These are phyloP conservation scores for Glyptemys insculpta DNA, from an alignment of 2,797 vertebrate genomes.

Conservation along the genomic window DNA sequence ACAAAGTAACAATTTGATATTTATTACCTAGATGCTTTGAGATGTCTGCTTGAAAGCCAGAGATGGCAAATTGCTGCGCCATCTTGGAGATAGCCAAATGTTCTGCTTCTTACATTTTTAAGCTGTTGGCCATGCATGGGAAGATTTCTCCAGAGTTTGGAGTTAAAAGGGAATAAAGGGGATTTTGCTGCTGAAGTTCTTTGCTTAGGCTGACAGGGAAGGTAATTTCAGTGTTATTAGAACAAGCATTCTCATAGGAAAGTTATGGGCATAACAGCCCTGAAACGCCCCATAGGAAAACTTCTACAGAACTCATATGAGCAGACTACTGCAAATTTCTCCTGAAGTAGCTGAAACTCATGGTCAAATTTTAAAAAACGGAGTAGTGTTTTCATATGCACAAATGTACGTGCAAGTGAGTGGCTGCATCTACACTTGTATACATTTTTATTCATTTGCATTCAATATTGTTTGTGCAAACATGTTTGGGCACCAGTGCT, in stretches of 20 bases:
- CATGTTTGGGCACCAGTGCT: no score
- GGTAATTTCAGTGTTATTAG: slow-evolving; percentile 44
- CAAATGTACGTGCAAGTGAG: not conserved
- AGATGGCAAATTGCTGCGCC: not conserved
- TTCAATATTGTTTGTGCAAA: not conserved
- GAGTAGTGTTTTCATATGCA: not conserved
- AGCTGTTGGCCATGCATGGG: not conserved
- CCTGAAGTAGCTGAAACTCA: slow-evolving; percentile 33
- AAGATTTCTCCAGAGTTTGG: not conserved
- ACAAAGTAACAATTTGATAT: not conserved
- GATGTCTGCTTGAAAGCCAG: not conserved
- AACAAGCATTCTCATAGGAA: slow-evolving; percentile 32
- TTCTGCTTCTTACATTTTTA: slow-evolving; percentile 3
- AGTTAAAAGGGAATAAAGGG: slow-evolving; percentile 18
- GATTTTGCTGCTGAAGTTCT: slow-evolving; percentile 15
- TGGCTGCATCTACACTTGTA: not conserved
- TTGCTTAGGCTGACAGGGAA: slow-evolving; percentile 40
- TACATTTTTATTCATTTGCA: not conserved
- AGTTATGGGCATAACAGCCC: slow-evolving; percentile 14
- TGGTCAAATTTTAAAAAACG: slow-evolving; percentile 5
- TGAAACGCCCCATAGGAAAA: slow-evolving; percentile 43
- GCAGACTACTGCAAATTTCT: slow-evolving; percentile 1
- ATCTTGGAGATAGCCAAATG: not conserved
- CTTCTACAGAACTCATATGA: slow-evolving; percentile 61
- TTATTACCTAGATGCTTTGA: not conserved